Percentiles rank a stretch among this genome's conserved stretches.
Evolutionary conservation across 2,888 invertebrate genomes (phyloP).

Genomic region (Scaptomyza parva): DNA sequence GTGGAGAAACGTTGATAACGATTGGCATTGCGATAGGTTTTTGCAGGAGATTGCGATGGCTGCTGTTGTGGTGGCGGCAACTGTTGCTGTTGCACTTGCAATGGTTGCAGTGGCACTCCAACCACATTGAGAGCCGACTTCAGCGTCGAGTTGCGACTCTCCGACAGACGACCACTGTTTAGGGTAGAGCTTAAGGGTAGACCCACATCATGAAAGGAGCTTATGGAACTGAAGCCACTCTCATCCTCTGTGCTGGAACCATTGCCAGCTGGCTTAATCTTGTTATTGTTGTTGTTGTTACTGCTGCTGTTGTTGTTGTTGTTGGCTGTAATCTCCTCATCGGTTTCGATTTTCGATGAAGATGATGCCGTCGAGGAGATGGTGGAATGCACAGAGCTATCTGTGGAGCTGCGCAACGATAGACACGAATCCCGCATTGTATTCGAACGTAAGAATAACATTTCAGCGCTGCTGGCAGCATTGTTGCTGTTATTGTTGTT

Average conservation of each 20-base stretch:
- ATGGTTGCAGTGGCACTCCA: constrained; percentile 72
- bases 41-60: constrained; percentile 68
- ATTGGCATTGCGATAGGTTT: constrained; percentile 79
- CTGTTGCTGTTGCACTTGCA: constrained; percentile 1
- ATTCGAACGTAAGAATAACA: constrained; percentile 83
- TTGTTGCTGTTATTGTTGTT: constrained; percentile 5
- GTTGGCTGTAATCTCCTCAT: constrained; percentile 74
- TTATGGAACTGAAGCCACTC: constrained; percentile 94
- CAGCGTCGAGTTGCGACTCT: constrained; percentile 83
- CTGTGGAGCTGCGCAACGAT: constrained; percentile 84
- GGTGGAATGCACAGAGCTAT: constrained; percentile 84
- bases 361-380: constrained; percentile 82
- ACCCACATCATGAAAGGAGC: constrained; percentile 93
- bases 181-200: constrained; percentile 86
- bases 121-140: constrained; percentile 79
- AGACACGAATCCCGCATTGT: constrained; percentile 84
- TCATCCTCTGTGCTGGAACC: constrained; percentile 88
- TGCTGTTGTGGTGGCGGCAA: constrained; percentile 17
- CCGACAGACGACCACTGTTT: constrained; percentile 63
- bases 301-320: constrained; percentile 16
- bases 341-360: constrained; percentile 83
- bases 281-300: constrained; percentile 44
- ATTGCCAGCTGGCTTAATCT: constrained; percentile 41
- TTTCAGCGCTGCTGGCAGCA: constrained; percentile 68
- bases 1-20: constrained; percentile 83